phyloP scores from a whole-genome alignment of 2,797 vertebrate species.

The Simalia tracyae region DNA sequence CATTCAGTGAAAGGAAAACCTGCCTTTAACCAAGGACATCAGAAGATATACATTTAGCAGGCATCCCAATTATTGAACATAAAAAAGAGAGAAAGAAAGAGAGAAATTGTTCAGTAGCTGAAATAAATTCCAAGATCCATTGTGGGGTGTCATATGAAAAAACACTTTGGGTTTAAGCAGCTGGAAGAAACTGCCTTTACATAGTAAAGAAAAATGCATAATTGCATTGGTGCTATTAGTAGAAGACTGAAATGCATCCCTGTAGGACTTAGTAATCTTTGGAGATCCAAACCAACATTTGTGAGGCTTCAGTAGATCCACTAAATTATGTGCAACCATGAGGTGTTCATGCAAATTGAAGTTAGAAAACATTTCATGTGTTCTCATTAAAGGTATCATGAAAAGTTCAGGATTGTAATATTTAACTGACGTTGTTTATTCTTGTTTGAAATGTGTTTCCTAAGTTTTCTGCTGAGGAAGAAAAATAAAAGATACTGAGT shows the following conservation, averaged over 20 bases:
- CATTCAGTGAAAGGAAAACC: neutral
- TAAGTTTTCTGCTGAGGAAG: neutral
- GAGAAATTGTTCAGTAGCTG: neutral
- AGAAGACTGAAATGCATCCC: neutral
- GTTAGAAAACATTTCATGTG: neutral
- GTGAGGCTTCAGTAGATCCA: neutral
- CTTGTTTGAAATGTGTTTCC: neutral
- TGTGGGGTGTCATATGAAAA: neutral
- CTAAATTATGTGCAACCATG: neutral
- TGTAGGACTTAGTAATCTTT: neutral
- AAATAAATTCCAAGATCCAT: neutral
- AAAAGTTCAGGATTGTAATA: neutral
- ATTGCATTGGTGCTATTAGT: neutral
- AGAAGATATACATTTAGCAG: neutral
- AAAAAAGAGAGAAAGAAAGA: neutral
- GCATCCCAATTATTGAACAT: neutral
- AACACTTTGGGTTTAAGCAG: neutral
- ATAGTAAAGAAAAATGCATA: neutral
- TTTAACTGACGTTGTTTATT: neutral
- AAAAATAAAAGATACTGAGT: neutral
- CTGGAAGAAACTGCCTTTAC: neutral
- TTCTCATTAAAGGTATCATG: neutral
- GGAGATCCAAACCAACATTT: neutral
- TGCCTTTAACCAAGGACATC: neutral
- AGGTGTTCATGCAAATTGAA: neutral